Percentiles rank a stretch among this genome's conserved stretches.
Conservation (phyloP, 2,113 vertebrate genomes). For the Cyrtonyx montezumae region DNA sequence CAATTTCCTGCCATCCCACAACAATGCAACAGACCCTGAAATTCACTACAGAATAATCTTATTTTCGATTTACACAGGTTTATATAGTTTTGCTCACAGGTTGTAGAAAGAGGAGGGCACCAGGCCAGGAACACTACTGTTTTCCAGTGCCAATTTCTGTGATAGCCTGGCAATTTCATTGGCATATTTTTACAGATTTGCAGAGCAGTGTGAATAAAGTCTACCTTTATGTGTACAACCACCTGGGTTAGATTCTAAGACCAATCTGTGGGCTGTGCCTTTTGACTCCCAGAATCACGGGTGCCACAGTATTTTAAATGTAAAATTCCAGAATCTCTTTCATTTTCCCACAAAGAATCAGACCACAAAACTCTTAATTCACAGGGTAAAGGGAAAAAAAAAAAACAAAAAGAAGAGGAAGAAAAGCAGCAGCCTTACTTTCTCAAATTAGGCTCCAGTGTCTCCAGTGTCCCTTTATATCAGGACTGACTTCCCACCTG, state of each 20-base stretch:
- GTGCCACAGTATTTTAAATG: background rate
- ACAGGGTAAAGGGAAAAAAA: background rate
- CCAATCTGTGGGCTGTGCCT: background rate
- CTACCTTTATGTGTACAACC: background rate
- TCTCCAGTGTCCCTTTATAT: background rate
- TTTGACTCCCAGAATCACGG: background rate
- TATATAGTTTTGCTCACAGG: background rate
- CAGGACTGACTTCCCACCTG: background rate
- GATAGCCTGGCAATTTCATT: conserved; percentile 26
- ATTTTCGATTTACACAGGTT: background rate
- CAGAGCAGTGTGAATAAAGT: background rate
- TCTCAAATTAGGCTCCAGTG: background rate
- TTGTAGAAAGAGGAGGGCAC: conserved; percentile 7
- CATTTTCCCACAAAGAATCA: background rate
- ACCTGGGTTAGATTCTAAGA: conserved; percentile 1
- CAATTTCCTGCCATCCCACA: background rate
- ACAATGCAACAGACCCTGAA: conserved; percentile 7
- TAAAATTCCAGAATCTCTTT: conserved; percentile 17
- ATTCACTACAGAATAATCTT: conserved; percentile 8
- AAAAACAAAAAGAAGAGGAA: background rate
- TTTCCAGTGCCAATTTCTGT: conserved; percentile 47
- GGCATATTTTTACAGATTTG: conserved; percentile 57
- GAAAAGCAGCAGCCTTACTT: background rate
- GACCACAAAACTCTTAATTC: background rate
- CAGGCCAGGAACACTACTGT: conserved; percentile 23